Conservation (phyloP, 2,888 invertebrate genomes). For the Lepidocyrtoides sp. region DNA sequence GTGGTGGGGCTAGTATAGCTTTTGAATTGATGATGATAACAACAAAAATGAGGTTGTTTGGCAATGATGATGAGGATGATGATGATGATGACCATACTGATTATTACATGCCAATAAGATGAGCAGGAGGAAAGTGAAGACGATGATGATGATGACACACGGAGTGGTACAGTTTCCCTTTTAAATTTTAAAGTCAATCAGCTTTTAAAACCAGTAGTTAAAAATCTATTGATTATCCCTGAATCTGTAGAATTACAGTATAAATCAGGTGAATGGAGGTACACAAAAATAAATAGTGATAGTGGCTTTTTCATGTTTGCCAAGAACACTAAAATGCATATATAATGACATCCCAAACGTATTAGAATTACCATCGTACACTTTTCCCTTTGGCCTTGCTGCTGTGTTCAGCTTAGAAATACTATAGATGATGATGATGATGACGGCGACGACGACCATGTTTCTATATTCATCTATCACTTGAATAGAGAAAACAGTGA, state of each 20-base stretch:
- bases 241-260: background rate
- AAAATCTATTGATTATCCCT: background rate
- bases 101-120: background rate
- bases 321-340: constrained; percentile 9
- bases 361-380: background rate
- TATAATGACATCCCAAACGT: constrained; percentile 33
- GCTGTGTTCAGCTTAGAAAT: background rate
- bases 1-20: no score
- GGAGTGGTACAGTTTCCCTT: background rate
- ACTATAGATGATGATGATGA: background rate
- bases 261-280: background rate
- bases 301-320: constrained; percentile 1
- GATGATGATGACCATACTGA: background rate
- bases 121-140: background rate
- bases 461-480: constrained; percentile 67
- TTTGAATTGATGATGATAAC: constrained; percentile 1
- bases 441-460: constrained; percentile 41
- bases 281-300: background rate
- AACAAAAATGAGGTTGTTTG: background rate
- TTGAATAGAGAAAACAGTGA: constrained; percentile 1
- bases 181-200: background rate
- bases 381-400: constrained; percentile 24
- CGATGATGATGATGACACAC: no score
- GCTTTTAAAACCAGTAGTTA: background rate
- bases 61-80: background rate